Base-by-base conservation (phyloP, 2,888 invertebrate genomes). In the Coremacera marginata region DNA sequence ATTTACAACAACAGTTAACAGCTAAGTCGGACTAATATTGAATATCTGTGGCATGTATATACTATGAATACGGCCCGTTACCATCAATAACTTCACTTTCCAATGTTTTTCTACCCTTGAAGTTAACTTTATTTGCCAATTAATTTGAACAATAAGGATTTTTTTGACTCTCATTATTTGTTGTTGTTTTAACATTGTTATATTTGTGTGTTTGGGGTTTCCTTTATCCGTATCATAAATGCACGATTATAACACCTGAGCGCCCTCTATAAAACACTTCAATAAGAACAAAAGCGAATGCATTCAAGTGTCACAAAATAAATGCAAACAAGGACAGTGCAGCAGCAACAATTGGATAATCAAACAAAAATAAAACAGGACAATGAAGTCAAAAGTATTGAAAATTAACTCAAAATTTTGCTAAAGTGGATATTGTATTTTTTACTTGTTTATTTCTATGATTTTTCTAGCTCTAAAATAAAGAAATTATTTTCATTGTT, bases 241-340 rank as follows among this genome's bases (percentile, higher is more conserved):
- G 62, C 9, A 62, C 27, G 62, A 37, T 72, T 71, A 55, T 71
- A 37, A 60, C 60, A 71, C 71, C 60, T 71, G 71, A 71, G 71
- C 37, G 71, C 71, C 60, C 71, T 25, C 16, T 44, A 16, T 71
- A 57, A 57, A 16, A 25, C 25, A 5, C 60, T 16, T 22, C 16
- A 14, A 22, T 25, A 57, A 44, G 1, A 71, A 57, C 25, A 70
- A 60, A 19, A 71, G 27, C 25, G 68, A 57, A 37, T 22, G 71
- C 55, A 67, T 67, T 37, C 67, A 67, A 60, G 60, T 60, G 27
- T 49, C 49, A 67, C 67, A 37, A 22, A 34, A 49, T 14, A 49
- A 25, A n/a, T n/a, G 51, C 49, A 68, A 68, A 51, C 51, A 68
- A 68, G 63, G 34, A 34, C 19, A 27, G 37, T 65, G 34, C 70